These are phyloP conservation scores for Leontopithecus rosalia DNA, from an alignment of 2,797 vertebrate genomes.

Conservation along the genomic window DNA sequence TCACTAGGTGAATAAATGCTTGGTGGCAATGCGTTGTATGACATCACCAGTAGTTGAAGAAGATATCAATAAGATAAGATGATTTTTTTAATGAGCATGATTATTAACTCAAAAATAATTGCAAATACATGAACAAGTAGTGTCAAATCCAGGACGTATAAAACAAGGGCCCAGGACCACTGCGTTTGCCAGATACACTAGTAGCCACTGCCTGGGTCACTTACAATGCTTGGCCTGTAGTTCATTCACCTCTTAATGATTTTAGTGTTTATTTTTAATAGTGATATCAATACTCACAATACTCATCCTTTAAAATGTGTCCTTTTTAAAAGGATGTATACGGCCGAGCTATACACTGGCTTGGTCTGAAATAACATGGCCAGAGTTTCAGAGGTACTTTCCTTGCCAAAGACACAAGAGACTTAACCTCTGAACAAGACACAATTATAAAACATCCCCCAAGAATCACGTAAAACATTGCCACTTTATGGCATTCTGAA, in stretches of 20 bases:
- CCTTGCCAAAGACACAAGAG: background rate
- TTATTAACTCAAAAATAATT: background rate
- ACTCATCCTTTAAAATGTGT: background rate
- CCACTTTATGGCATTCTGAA: background rate
- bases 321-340: background rate
- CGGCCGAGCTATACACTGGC: background rate
- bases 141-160: background rate
- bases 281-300: background rate
- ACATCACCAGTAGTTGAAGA: background rate
- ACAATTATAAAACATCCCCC: background rate
- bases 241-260: background rate
- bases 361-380: background rate
- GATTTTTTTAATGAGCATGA: background rate
- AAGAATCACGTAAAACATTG: background rate
- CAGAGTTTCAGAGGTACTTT: background rate
- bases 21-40: background rate
- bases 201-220: background rate
- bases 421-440: background rate
- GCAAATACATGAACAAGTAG: background rate
- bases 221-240: background rate
- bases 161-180: background rate
- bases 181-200: background rate
- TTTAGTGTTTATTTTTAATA: background rate
- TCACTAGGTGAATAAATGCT: background rate
- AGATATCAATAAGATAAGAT: background rate